phyloP scores from a whole-genome alignment of 2,113 vertebrate species.

The Chamaea fasciata region DNA sequence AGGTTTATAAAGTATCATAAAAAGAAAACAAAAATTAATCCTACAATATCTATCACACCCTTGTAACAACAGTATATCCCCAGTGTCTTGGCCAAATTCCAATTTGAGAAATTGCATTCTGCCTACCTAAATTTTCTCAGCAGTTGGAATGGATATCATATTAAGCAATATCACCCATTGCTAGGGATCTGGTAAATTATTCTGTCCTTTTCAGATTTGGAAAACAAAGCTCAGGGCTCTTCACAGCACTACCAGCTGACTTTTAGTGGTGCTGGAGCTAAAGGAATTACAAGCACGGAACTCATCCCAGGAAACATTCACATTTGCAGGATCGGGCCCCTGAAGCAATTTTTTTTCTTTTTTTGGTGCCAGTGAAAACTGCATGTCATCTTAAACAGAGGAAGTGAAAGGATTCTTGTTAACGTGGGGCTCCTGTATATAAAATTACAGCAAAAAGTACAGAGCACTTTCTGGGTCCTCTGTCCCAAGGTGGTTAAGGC shows the following conservation, averaged over 20 bases:
- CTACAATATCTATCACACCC: too few relatives aligned
- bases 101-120: conserved; percentile 16
- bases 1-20: too few relatives aligned
- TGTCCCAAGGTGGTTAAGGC: background rate
- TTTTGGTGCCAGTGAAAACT: background rate
- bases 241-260: background rate
- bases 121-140: conserved; percentile 16
- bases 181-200: background rate
- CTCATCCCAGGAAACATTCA: background rate
- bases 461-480: background rate
- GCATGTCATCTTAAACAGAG: background rate
- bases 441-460: background rate
- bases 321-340: background rate
- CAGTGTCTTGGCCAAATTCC: conserved; percentile 18
- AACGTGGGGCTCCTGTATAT: background rate
- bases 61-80: background rate
- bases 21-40: too few relatives aligned
- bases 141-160: background rate
- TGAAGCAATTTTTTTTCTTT: background rate
- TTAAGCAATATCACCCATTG: background rate
- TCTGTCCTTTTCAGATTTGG: background rate
- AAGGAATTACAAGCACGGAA: background rate
- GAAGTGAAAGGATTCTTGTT: background rate
- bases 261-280: background rate
- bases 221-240: background rate